phyloP scores from a whole-genome alignment of 2,888 invertebrate species.

The Xanthia icteritia region DNA sequence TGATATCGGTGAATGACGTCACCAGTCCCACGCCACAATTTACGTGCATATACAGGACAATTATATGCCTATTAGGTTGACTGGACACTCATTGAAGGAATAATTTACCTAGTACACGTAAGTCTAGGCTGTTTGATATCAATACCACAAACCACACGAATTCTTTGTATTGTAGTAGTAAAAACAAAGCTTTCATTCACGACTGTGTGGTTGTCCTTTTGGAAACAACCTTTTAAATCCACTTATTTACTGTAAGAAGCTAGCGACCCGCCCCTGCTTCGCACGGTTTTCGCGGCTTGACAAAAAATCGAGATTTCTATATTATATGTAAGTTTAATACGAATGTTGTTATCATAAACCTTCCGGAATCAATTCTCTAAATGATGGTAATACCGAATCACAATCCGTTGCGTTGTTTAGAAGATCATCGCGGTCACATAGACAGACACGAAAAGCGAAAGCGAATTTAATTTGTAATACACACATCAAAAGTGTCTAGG shows the following conservation, averaged over 20 bases:
- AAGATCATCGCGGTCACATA: too few species aligned
- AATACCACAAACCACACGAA: background rate
- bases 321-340: too few species aligned
- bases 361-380: too few species aligned
- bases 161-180: background rate
- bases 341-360: too few species aligned
- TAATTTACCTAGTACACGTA: slow-evolving; percentile 22
- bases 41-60: slow-evolving; percentile 8
- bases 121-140: background rate
- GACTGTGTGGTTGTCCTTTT: background rate
- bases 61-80: slow-evolving; percentile 6
- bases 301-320: too few species aligned
- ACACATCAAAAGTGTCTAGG: too few species aligned
- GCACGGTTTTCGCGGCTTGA: too few species aligned
- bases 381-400: too few species aligned
- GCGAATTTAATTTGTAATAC: too few species aligned
- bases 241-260: background rate
- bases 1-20: slow-evolving; percentile 23
- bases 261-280: too few species aligned
- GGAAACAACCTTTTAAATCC: background rate
- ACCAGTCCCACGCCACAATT: slow-evolving; percentile 21
- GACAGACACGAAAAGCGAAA: too few species aligned
- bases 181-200: background rate
- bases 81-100: slow-evolving; percentile 18
- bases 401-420: too few species aligned